Evolutionary conservation across 1,140 invertebrate species (phyloP), one percentile per base, ranked within the genome.

Genomic region (Ridgeia piscesae): DNA sequence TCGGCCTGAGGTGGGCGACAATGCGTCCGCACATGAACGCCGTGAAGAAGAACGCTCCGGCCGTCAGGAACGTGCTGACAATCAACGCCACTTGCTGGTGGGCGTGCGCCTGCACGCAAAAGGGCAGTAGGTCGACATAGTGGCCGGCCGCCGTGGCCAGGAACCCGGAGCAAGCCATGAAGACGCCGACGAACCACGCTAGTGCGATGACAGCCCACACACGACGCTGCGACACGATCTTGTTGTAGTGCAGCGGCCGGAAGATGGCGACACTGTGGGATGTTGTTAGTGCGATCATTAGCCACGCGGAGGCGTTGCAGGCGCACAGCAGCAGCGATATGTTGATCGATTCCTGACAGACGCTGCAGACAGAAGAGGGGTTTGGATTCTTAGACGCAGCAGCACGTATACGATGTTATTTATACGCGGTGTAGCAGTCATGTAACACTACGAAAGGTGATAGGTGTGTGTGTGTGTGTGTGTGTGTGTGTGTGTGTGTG

Each of bases 201-300:
- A 92, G 8, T 6, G 6, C 58, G 89, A 92, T 91, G 17, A 35
- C 58, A 8, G 58, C 50, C 92, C 92, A 92, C 33, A 88, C 34
- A 8, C 92, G 89, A 11, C 92, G 35, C 33, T 34, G 42, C 21
- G 89, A 50, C 34, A 91, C 77, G 89, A 92, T 48, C 34, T 77
- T 91, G 35, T 58, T 91, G 92, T 92, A 92, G n/a, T 92, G 92
- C 17, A 92, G 89, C 34, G 92, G 92, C 31, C 91, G 92, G 42
- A 92, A 92, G 91, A 42, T 91, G 92, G 89, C 91, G 92, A 92
- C 48, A 35, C 35, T 91, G 90, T 92, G 92, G 6, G 11, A 58
- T 21, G 58, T 33, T 11, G 92, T 48, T 31, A 48, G 42, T 6
- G 34, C 89, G 34, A 92, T 34, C 89, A 92, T 89, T n/a, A 77